A percentile compares a stretch with the other conserved stretches of the same genome.
Evolutionary conservation across 2,888 invertebrate genomes (phyloP).

Genomic region (Ypsolopha scabrella): DNA sequence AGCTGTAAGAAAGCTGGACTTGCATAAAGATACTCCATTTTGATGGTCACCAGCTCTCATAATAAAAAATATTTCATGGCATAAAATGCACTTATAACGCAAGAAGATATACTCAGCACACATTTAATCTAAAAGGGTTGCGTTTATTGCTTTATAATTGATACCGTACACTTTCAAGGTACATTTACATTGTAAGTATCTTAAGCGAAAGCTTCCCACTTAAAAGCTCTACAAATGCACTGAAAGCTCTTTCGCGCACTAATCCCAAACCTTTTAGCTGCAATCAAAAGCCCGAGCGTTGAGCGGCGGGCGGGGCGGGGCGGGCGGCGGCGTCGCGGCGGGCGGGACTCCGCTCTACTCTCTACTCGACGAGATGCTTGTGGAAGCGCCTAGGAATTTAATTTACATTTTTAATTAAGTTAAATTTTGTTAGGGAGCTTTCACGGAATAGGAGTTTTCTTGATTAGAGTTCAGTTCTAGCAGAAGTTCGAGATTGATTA

Average conservation of each 20-base stretch:
- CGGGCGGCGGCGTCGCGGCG: slow-evolving; percentile 18
- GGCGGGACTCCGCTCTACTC: neutral
- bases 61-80: no score
- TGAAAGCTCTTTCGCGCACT: slow-evolving; percentile 72
- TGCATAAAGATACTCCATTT: no score
- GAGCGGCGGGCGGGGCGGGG: slow-evolving; percentile 41
- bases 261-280: slow-evolving; percentile 72
- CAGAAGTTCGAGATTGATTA: slow-evolving; percentile 70
- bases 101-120: neutral
- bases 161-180: slow-evolving; percentile 31
- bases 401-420: slow-evolving; percentile 72
- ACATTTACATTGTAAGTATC: slow-evolving; percentile 69
- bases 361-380: slow-evolving; percentile 51
- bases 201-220: slow-evolving; percentile 71
- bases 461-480: slow-evolving; percentile 68
- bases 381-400: slow-evolving; percentile 70
- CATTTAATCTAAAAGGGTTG: neutral
- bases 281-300: slow-evolving; percentile 61
- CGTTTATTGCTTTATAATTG: slow-evolving; percentile 7
- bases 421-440: slow-evolving; percentile 70
- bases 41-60: no score
- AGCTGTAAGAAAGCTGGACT: no score
- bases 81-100: no score
- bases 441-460: slow-evolving; percentile 70
- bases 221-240: slow-evolving; percentile 72